Evolutionary conservation across 2,113 vertebrate genomes (phyloP).

Genomic region (Columba livia): DNA sequence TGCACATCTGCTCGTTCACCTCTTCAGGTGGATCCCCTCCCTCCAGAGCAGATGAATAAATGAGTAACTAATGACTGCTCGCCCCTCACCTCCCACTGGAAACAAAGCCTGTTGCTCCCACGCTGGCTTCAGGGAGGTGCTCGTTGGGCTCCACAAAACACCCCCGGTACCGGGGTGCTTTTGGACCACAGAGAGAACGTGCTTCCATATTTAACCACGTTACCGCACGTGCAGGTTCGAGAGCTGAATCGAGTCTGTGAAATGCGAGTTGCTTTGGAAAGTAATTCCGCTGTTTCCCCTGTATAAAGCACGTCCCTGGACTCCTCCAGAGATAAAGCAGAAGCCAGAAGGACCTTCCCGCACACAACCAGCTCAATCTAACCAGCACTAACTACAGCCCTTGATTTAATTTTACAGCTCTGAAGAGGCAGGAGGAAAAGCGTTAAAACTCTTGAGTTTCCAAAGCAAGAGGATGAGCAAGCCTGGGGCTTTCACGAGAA

Average conservation of each 20-base stretch:
- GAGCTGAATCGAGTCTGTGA: neutral
- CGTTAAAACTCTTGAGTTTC: neutral
- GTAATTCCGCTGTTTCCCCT: neutral
- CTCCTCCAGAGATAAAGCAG: neutral
- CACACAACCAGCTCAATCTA: neutral
- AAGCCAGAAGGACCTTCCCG: neutral
- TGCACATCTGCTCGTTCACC: neutral
- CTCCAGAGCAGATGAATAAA: neutral
- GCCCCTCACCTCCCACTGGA: neutral
- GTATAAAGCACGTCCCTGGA: rapidly evolving
- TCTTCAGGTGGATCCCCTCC: neutral
- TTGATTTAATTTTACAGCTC: neutral
- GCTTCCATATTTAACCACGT: neutral
- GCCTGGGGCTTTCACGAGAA: neutral
- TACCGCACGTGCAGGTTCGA: neutral
- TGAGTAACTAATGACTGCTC: neutral
- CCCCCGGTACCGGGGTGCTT: neutral
- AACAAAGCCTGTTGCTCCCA: neutral
- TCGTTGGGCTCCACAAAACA: neutral
- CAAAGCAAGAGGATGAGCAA: neutral
- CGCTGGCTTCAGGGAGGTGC: neutral
- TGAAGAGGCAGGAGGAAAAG: neutral
- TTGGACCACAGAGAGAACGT: neutral
- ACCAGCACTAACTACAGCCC: neutral
- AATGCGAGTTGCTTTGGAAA: neutral